Evolutionary conservation across 2,888 invertebrate species (phyloP), one percentile per base, ranked within the genome.

Genomic region (Caenorhabditis sp.): DNA sequence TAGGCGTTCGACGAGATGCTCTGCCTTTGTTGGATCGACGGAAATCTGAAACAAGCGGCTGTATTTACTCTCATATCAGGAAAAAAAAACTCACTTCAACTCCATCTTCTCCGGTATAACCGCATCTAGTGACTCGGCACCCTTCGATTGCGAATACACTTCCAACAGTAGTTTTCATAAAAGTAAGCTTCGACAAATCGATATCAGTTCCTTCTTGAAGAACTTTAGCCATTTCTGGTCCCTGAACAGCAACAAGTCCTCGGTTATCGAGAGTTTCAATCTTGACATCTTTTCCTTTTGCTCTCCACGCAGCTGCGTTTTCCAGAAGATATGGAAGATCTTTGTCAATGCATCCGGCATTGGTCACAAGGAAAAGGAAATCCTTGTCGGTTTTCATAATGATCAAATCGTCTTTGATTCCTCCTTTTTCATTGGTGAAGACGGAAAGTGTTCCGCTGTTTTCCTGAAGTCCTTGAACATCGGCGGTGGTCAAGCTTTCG

Each of bases 71-170:
- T 31, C n/a, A n/a, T n/a, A n/a, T n/a, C n/a, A n/a, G n/a, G n/a
- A n/a, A n/a, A n/a, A n/a, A n/a, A n/a, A n/a, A 35, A 66, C 49
- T 66, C 22, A 66, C 66, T 51, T 99, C 98, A 7, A 99, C 96
- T 12, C 99, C 99, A 93, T 99, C 99, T 93, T 99, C 99, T 0
- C 99, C 99, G 0, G 99, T 99, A 93, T 99, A 99, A 0, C 98
- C 98, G 91, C 98, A 98, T 64, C 98, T 94, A 0, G 96, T 96
- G 1, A 94, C 91, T 12, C 92, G 90, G 49, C 93, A 93, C 44
- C 92, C 83, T 12, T 86, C 86, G n/a, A 92, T 90, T 24, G 92
- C 92, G 64, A 87, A 90, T 14, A 92, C 89, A 22, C 41, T 85
- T 0, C 95, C 94, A 31, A 94, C 91, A 0, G 93, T 93, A 3